Evolutionary conservation across 1,140 invertebrate genomes (phyloP), one percentile per base, ranked within the genome.

Genomic region (Orchestia grillus): DNA sequence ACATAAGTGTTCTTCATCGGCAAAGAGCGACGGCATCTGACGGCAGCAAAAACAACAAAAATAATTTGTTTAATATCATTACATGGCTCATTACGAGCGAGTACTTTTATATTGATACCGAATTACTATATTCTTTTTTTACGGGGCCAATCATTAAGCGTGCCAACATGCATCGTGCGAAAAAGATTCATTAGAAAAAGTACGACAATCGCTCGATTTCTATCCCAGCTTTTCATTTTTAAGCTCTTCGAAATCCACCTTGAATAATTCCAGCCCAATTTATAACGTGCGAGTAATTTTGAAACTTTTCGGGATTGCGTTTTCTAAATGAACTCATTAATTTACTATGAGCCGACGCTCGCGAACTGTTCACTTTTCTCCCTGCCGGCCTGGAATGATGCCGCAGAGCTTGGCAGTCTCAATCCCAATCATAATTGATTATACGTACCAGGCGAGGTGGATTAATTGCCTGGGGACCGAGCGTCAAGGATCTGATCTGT

Each of bases 341-440:
- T 19, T 77, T 77, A 15, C 28, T 36, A 77, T 1, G 28, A 15
- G 6, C 47, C 19, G 47, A 77, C 28, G 3, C 28, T 36, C 28
- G 11, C 11, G 62, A 36, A 77, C 3, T 77, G 15, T 3, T 28
- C 11, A 36, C 15, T 77, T 77, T 77, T 36, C 3, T 8, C 28
- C 62, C 62, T 8, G 1, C 62, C 11, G 62, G 36, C 15, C 62
- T 36, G 62, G 62, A 77, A 77, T 77, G 62, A 36, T 36, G 36
- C 62, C 62, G 62, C 62, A 77, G 62, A 15, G 62, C 62, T 77
- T 77, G 28, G 28, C 62, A 77, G 3, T 77, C 47, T 53, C 28
- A 77, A 77, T 77, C 62, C 62, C 62, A 77, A 77, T 77, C 62
- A 77, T 77, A 77, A 77, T 77, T 77, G 62, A 77, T 36, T 77